Conservation (phyloP, 2,888 invertebrate species). For the Dryomyza anilis region DNA sequence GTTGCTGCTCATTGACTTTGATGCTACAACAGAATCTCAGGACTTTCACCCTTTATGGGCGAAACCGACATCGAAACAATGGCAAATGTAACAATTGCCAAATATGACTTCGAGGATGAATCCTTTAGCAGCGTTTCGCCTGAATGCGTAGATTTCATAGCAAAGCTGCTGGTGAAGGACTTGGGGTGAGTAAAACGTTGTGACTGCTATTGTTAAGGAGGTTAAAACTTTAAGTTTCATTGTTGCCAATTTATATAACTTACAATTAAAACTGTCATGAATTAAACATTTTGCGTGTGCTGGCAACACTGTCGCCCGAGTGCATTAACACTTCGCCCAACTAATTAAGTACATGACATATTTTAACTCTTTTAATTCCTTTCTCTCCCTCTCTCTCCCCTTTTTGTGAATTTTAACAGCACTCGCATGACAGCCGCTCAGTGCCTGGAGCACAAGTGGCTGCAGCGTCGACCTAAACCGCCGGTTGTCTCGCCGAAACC, state of each 20-base stretch:
- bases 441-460: conserved; percentile 88
- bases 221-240: background rate
- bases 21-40: conserved; percentile 74
- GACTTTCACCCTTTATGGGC: conserved; percentile 98
- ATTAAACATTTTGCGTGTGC: background rate
- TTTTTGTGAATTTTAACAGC: too few relatives aligned
- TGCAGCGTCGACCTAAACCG: conserved; percentile 65
- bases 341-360: background rate
- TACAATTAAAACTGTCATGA: background rate
- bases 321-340: background rate
- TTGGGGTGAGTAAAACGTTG: conserved; percentile 73
- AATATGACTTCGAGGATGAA: conserved; percentile 97
- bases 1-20: conserved; percentile 21
- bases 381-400: too few relatives aligned
- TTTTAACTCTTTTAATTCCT: conserved; percentile 19
- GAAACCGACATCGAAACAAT: conserved; percentile 97
- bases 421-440: conserved; percentile 81
- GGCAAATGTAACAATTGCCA: conserved; percentile 97
- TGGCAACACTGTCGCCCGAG: conserved; percentile 34
- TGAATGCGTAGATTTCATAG: conserved; percentile 95
- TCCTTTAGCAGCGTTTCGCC: conserved; percentile 93
- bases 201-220: background rate
- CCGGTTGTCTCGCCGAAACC: conserved; percentile 51
- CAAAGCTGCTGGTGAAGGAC: conserved; percentile 88
- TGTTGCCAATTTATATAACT: too few relatives aligned